Conservation (phyloP, 2,113 vertebrate species). For the Muntiacus muntjak region DNA sequence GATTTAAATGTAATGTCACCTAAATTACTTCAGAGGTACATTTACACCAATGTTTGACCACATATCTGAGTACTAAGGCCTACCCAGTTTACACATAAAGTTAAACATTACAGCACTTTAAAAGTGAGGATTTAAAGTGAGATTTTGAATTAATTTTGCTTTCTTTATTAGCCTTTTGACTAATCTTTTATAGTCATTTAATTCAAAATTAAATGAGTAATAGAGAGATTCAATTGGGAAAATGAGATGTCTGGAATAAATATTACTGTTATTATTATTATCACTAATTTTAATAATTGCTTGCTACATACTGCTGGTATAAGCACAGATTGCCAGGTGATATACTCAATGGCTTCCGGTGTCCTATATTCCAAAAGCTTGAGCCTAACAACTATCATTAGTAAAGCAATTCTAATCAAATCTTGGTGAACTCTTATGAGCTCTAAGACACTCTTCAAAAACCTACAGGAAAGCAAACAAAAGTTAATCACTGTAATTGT, state of each 20-base stretch:
- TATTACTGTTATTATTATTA: background rate
- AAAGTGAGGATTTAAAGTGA: background rate
- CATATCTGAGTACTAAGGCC: background rate
- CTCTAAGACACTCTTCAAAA: background rate
- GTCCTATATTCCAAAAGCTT: background rate
- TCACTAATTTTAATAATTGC: background rate
- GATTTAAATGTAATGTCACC: background rate
- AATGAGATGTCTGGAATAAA: background rate
- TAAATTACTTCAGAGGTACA: background rate
- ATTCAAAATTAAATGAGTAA: background rate
- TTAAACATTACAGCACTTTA: background rate
- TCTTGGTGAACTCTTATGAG: background rate
- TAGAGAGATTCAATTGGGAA: background rate
- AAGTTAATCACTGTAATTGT: slow-evolving; percentile 6
- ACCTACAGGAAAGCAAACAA: background rate
- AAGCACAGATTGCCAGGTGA: background rate
- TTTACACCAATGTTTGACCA: background rate
- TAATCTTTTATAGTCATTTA: background rate
- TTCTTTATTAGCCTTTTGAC: background rate
- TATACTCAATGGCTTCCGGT: background rate
- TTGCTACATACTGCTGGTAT: background rate
- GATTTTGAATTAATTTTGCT: background rate
- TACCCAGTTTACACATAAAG: background rate
- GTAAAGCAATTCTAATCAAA: slow-evolving; percentile 1
- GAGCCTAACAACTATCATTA: background rate